Evolutionary conservation across 2,888 invertebrate genomes (phyloP), one percentile per base, ranked within the genome.

Genomic region (Patella depressa): DNA sequence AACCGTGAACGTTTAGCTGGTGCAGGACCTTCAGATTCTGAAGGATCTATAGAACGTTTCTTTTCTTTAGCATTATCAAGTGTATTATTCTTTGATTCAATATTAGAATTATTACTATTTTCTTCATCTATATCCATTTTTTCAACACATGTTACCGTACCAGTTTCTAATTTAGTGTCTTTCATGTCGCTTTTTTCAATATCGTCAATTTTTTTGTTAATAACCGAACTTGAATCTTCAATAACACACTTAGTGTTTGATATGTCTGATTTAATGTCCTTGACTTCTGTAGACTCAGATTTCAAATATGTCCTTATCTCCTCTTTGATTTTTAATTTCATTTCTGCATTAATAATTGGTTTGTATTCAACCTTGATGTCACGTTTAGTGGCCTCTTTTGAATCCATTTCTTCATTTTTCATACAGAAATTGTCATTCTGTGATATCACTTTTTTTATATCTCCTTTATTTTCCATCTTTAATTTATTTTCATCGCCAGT

Each of bases 1-100:
- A 86, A 73, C 69, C 83, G 78, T 65, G 86, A 83, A 34, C 86
- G 77, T 76, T 87, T 87, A 2, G 80, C 79, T 59, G 85, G 82
- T 71, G 84, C 76, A 78, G 84, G 84, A 45, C 83, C 76, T 65
- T 83, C 86, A 73, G 65, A n/a, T 19, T 74, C 73, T 70, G 53
- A 65, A 70, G 17, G 29, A 14, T 55, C 19, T 71, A 34, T 29
- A 55, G 70, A 34, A 45, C 76, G 65, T 74, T 73, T 75, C 53
- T 55, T 71, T 53, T 77, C 72, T 34, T n/a, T 9, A 54, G 53
- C 57, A 29, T 17, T 53, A 0, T 72, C 19, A 72, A 34, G 57
- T 55, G 15, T 45, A 45, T n/a, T 7, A 29, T 5, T 73, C 57
- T 72, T 71, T 29, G 74, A 45, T 53, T 55, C 24, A 45, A 45